These are phyloP conservation scores for Paratilapia polleni DNA, from an alignment of 2,113 vertebrate species.

Conservation along the genomic window DNA sequence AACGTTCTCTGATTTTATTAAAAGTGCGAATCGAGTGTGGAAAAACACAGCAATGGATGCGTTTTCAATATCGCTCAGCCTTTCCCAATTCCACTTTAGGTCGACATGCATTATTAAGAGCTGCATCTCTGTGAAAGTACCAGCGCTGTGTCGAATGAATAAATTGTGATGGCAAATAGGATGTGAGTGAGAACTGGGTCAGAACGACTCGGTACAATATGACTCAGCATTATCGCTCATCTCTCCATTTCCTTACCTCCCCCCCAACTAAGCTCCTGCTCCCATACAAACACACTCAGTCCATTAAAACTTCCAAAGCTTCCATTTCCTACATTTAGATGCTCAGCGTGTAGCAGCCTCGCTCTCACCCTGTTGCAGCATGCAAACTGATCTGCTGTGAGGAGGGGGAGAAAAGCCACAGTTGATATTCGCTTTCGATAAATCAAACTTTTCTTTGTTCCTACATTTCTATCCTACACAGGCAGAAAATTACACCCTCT, in stretches of 20 bases:
- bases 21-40: not conserved
- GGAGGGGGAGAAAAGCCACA: not conserved
- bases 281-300: constrained; percentile 37
- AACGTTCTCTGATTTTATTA: not conserved
- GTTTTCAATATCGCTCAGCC: constrained; percentile 23
- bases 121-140: constrained; percentile 43
- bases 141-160: constrained; percentile 52
- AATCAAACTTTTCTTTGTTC: constrained; percentile 24
- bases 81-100: constrained; percentile 35
- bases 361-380: constrained; percentile 13
- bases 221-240: constrained; percentile 60
- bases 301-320: constrained; percentile 60
- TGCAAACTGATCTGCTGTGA: not conserved
- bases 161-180: constrained; percentile 56
- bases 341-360: constrained; percentile 23
- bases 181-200: constrained; percentile 68
- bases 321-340: constrained; percentile 44
- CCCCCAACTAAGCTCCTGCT: not conserved
- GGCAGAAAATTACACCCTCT: not conserved
- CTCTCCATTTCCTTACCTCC: constrained; percentile 4
- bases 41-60: not conserved
- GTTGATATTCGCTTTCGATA: constrained; percentile 1
- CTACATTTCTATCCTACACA: constrained; percentile 4
- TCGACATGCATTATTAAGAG: constrained; percentile 62
- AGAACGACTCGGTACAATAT: constrained; percentile 52